Evolutionary conservation across 2,797 vertebrate genomes (phyloP).

Genomic region (Merluccius polli): DNA sequence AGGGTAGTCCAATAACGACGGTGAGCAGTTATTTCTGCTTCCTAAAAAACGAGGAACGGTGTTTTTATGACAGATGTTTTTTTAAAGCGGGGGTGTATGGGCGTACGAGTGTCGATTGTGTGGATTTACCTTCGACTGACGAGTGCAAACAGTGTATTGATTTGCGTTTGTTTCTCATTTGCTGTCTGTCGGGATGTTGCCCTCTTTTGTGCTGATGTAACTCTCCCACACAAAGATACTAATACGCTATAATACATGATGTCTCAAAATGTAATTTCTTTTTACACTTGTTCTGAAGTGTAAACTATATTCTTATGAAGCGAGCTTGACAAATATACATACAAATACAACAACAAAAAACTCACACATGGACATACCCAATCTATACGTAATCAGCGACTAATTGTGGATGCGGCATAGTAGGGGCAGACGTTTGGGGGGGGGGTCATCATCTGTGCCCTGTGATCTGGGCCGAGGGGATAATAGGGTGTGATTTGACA

Average conservation of each 20-base stretch:
- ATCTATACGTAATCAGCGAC: not conserved
- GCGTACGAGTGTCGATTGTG: constrained; percentile 20
- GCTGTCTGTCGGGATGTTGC: not conserved
- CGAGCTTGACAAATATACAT: not conserved
- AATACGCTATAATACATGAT: not conserved
- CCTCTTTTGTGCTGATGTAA: not conserved
- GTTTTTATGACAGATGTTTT: not conserved
- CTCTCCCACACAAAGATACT: not conserved
- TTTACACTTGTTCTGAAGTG: not conserved
- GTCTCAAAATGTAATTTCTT: not conserved
- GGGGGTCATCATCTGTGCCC: not conserved
- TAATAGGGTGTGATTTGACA: constrained; percentile 49
- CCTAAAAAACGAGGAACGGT: not conserved
- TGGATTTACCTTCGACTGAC: constrained; percentile 52
- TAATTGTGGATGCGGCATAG: not conserved
- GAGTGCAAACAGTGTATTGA: constrained; percentile 45
- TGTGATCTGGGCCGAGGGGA: constrained; percentile 40
- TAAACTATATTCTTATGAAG: not conserved
- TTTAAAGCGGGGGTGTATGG: not conserved
- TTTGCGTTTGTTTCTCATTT: constrained; percentile 25
- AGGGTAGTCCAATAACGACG: not conserved
- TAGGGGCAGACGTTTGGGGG: constrained; percentile 11
- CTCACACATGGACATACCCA: not conserved
- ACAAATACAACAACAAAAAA: not conserved
- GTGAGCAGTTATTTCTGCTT: not conserved